phyloP scores from a whole-genome alignment of 2,113 vertebrate species.

The Halichoerus grypus region DNA sequence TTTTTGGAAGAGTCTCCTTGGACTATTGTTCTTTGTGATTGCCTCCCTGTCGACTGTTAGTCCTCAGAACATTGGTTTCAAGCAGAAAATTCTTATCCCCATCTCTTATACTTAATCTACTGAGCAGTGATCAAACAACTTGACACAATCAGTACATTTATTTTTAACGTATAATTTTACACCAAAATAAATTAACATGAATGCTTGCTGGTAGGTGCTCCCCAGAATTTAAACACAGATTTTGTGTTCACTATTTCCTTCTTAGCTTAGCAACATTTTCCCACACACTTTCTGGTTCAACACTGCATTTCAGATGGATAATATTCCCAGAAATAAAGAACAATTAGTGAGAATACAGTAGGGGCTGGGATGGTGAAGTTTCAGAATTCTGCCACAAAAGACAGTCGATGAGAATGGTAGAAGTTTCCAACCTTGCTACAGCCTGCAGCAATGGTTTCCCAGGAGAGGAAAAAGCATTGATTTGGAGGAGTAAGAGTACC shows the following conservation, averaged over 20 bases:
- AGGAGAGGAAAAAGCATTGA: neutral
- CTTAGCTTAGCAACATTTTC: neutral
- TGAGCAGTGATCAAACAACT: neutral
- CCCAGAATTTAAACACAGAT: neutral
- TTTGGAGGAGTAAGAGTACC: neutral
- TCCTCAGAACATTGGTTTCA: conserved; percentile 15
- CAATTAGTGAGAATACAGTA: neutral
- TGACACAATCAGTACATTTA: conserved; percentile 30
- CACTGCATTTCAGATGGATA: neutral
- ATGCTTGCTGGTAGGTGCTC: neutral
- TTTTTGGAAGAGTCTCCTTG: neutral
- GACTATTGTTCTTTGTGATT: neutral
- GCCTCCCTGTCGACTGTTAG: neutral
- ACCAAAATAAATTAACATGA: neutral
- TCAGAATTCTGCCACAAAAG: neutral
- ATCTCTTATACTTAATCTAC: conserved; percentile 20
- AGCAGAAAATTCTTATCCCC: neutral
- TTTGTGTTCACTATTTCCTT: conserved; percentile 9
- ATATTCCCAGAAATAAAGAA: neutral
- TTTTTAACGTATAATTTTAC: conserved; percentile 44
- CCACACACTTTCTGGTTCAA: neutral
- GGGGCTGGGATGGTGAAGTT: neutral
- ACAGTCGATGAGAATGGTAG: neutral
- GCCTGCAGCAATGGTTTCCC: neutral
- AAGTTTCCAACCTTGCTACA: neutral